Base-by-base conservation (phyloP, 2,113 vertebrate species). In the Phalacrocorax carbo region DNA sequence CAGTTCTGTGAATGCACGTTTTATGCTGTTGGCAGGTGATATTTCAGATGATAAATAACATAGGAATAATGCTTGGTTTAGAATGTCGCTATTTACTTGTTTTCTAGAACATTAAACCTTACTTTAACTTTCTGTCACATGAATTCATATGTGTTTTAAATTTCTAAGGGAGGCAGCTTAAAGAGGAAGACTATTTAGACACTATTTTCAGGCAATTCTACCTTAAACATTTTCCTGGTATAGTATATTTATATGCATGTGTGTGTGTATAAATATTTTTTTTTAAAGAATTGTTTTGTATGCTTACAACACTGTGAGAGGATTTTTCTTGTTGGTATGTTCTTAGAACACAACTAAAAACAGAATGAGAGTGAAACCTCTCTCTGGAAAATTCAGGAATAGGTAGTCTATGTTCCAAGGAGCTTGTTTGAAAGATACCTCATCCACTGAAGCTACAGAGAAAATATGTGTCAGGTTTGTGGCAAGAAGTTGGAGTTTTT, bases 11-110 rank as follows among this genome's bases (percentile, higher is more conserved):
- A 15, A 49, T 60, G 17, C 40, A 2, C 34, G 4, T 79, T 75
- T 6, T 82, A 2, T 60, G 3, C 38, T 75, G 1, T 15, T 79
- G 40, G 12, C 1, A 4, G 62, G 11, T 73, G 42, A 42, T 48
- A 5, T 60, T 91, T 86, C 15, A 38, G 16, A 14, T 62, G 5
- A 54, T 77, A 73, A 91, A 52, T 76, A 79, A 19, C 26, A 15
- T 3, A 29, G 9, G 51, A n/a, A 34, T 64, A n/a, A 32, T 0
- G 0, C 19, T 57, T 44, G n/a, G 8, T 71, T 55, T 62, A 58
- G 72, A 62, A 40, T 72, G 38, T 55, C 14, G n/a, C 34, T 14
- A 10, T 52, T 72, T 48, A 5, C 34, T 19, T 40, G 8, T 46
- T 75, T 91, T 86, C 40, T 20, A 57, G 57, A 46, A 7, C 44